A percentile compares a stretch with the other conserved stretches of the same genome.
Conservation (phyloP, 2,888 invertebrate genomes). For the Zygogramma bicolorata region DNA sequence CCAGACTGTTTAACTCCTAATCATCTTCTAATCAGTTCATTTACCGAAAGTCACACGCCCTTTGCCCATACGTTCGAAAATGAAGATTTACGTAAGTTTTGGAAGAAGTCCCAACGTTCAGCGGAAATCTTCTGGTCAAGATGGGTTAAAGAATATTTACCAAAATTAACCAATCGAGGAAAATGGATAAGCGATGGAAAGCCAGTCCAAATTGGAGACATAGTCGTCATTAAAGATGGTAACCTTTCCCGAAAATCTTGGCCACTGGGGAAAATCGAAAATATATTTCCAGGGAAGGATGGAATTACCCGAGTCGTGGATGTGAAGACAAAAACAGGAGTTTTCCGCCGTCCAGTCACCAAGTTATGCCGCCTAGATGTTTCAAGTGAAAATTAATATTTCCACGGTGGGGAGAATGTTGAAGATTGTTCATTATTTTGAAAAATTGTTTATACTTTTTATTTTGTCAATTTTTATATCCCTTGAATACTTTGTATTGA, state of each 20-base stretch:
- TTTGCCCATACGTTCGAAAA: too few relatives aligned
- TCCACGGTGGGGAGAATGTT: not conserved
- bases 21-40: too few relatives aligned
- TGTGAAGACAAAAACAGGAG: conserved; percentile 13
- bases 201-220: not conserved
- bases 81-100: too few relatives aligned
- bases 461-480: too few relatives aligned
- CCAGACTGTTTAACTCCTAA: too few relatives aligned
- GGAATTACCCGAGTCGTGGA: conserved; percentile 4
- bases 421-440: conserved; percentile 1
- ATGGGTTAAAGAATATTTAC: too few relatives aligned
- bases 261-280: not conserved
- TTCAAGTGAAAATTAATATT: not conserved
- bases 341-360: not conserved
- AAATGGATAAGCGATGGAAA: not conserved
- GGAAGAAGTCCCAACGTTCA: too few relatives aligned
- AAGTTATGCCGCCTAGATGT: not conserved
- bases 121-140: too few relatives aligned
- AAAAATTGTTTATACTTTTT: too few relatives aligned
- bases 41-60: too few relatives aligned
- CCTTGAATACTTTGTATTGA: too few relatives aligned
- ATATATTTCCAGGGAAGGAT: not conserved
- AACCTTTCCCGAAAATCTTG: not conserved
- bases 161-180: too few relatives aligned
- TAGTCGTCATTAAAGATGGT: not conserved